Base-by-base conservation (phyloP, 1,140 invertebrate species). In the Polypedilum pembai region DNA sequence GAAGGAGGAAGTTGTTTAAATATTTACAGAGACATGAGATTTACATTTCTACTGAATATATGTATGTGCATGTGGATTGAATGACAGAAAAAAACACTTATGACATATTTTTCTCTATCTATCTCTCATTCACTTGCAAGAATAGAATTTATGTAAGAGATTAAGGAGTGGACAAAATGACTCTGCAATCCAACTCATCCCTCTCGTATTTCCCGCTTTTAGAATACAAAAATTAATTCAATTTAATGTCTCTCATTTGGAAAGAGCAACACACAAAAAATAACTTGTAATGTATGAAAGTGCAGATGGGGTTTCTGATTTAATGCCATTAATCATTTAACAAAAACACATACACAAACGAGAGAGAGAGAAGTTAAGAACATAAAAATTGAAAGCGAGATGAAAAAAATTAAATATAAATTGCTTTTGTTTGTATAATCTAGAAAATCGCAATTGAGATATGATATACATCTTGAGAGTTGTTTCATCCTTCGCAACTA, bases 391-490 rank as follows among this genome's bases (percentile, higher is more conserved):
- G 24, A 33, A 33, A 33, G 24, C 24, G 12, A 56, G n/a, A 56
- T 56, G 45, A 56, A 56, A n/a, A 56, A 56, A 56, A 56, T 56
- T 56, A 56, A 33, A 33, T 56, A 56, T 12, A 56, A 56, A 56
- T 56, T 56, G 45, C 45, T 56, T 56, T 56, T 56, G 45, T n/a
- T 56, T n/a, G 12, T 56, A 12, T n/a, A n/a, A 56, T 56, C 45
- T 56, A 56, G 24, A 33, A 33, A 33, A 33, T 33, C 24, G 45
- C 45, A 12, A 56, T 56, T 12, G 76, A 8, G 76, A 8, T 73
- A 74, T 66, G 41, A 20, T 74, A 72, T 66, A 17, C 69, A 20
- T 17, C 40, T 17, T 45, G 73, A 73, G 65, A 74, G 33, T 74
- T 73, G 63, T 72, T 75, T 33, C 24, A 33, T 33, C 24, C 24